These are phyloP conservation scores for Anniella stebbinsi DNA, from an alignment of 2,797 vertebrate genomes.

Conservation along the genomic window DNA sequence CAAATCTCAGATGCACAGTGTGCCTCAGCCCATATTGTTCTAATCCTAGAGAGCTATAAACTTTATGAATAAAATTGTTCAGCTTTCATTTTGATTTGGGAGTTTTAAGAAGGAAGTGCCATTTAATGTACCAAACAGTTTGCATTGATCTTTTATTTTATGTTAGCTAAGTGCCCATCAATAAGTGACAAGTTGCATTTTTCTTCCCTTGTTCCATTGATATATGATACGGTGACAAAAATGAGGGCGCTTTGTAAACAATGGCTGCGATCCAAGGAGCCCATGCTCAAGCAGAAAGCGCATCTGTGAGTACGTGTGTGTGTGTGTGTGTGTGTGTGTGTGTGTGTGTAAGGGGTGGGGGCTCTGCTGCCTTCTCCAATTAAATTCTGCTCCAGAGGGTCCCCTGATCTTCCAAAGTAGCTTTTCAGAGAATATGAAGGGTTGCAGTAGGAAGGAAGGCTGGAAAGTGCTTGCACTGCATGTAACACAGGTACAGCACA, in stretches of 20 bases:
- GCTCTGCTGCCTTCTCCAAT: neutral
- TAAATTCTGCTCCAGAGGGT: neutral
- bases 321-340: neutral
- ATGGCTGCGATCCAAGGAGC: neutral
- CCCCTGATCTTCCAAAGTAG: neutral
- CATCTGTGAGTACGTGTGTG: neutral
- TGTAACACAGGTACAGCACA: too few species aligned
- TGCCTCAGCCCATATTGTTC: slow-evolving; percentile 74
- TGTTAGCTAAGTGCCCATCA: neutral
- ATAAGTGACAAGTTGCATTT: neutral
- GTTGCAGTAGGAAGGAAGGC: too few species aligned
- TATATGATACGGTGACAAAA: neutral
- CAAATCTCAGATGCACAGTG: slow-evolving; percentile 75
- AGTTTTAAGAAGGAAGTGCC: slow-evolving; percentile 18
- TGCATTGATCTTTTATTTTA: slow-evolving; percentile 33
- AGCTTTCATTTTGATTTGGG: slow-evolving; percentile 36
- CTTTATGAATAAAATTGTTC: slow-evolving; percentile 59
- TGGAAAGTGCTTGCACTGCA: neutral
- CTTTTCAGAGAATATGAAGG: neutral
- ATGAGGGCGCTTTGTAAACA: slow-evolving; percentile 10
- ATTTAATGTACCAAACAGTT: slow-evolving; percentile 27
- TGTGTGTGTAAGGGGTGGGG: neutral
- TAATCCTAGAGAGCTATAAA: slow-evolving; percentile 58
- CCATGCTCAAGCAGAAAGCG: neutral
- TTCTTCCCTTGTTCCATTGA: neutral